Conservation (phyloP, 2,797 vertebrate genomes). For the Percopsis omiscomaycus region DNA sequence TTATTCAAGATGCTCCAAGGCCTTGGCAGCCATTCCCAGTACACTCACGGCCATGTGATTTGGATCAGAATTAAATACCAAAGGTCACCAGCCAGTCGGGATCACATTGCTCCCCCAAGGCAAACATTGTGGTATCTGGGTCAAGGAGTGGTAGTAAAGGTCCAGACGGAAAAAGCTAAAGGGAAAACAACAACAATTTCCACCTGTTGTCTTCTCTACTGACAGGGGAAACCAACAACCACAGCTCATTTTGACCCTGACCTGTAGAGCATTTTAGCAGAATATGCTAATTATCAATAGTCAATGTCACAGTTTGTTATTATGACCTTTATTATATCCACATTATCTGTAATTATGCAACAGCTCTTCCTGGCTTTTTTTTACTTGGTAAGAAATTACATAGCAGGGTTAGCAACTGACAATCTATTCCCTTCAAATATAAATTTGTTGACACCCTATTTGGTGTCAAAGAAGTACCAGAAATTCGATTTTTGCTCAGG, state of each 20-base stretch:
- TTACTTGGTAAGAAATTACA: no score
- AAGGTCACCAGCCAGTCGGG: slow-evolving; percentile 47
- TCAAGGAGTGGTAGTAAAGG: slow-evolving; percentile 38
- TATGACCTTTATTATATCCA: slow-evolving; percentile 2
- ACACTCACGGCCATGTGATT: slow-evolving; percentile 51
- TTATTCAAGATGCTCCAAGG: slow-evolving; percentile 7
- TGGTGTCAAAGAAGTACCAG: no score
- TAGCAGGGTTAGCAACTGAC: no score
- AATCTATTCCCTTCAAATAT: no score
- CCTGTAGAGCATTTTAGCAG: slow-evolving; percentile 16
- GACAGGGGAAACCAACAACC: slow-evolving; percentile 26
- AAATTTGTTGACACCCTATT: no score
- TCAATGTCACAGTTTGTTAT: slow-evolving; percentile 2
- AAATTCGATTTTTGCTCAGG: no score
- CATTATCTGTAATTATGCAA: neutral
- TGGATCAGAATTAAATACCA: slow-evolving; percentile 55
- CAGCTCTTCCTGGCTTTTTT: no score
- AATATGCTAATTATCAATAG: neutral
- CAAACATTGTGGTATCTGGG: slow-evolving; percentile 62
- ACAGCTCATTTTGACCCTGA: slow-evolving; percentile 29
- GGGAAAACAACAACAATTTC: slow-evolving; percentile 31
- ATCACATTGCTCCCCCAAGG: slow-evolving; percentile 71
- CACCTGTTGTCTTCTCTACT: slow-evolving; percentile 34
- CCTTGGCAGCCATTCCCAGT: slow-evolving; percentile 37
- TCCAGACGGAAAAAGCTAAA: slow-evolving; percentile 13